Base-by-base conservation (phyloP, 2,113 vertebrate species). In the Cinclus mexicanus region DNA sequence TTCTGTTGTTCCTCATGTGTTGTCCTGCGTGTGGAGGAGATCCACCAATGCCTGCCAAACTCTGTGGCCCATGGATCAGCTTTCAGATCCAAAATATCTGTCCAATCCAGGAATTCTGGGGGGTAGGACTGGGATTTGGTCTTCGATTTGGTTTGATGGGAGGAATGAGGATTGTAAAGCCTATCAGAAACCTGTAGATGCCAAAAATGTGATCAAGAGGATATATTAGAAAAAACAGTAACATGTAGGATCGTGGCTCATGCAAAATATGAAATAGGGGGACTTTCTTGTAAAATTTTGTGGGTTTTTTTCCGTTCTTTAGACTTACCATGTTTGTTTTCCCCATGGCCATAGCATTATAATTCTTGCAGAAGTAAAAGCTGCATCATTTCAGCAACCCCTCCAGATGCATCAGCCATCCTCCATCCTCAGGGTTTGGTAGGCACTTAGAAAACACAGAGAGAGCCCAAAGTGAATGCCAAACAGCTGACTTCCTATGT, bases 41-140 rank as follows among this genome's bases (percentile, higher is more conserved):
- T 28, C 37, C 0, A 0, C n/a, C 71, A 78, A 7, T 37, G 52
- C 35, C 35, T 61, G 23, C 33, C 39, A 59, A 61, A 13, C 15
- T 65, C 44, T 0, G 0, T 22, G 19, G 7, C 18, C 18, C 3
- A 0, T 21, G 44, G 18, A 64, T 80, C 47, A 80, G 71, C 17
- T 69, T 90, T 82, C 74, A 60, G 35, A 56, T 79, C 39, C 21
- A 71, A 91, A 87, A 75, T 10, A 49, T n/a, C 49, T 71, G 10
- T 53, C 52, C 11, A 68, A 3, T 41, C 37, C 24, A 60, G 53
- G 39, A 24, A 56, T 56, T 89, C 4, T 35, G 33, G 9, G 8
- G 24, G 12, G 39, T 26, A 89, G 39, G n/a, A 52, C 26, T 86
- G 28, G 49, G 26, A 18, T 79, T 67, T 76, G 31, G 41, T 24